A percentile compares a stretch with the other conserved stretches of the same genome.
Evolutionary conservation across 2,113 vertebrate species (phyloP).

Genomic region (Nematolebias whitei): DNA sequence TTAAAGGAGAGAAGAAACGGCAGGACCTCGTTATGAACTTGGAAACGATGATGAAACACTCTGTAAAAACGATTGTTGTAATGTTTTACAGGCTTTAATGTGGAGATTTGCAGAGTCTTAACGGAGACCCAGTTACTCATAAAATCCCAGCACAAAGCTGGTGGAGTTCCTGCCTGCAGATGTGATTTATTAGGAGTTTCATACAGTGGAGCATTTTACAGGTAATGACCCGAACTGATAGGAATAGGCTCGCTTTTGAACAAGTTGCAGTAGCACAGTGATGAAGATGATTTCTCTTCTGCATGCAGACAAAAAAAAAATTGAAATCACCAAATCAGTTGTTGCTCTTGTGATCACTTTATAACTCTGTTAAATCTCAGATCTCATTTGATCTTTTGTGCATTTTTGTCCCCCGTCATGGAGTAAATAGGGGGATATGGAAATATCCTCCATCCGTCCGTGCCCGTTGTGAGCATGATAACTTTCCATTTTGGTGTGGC

Average conservation of each 20-base stretch:
- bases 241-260: neutral
- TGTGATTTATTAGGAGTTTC: constrained; percentile 40
- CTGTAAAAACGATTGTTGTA: constrained; percentile 48
- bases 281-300: neutral
- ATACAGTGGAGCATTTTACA: constrained; percentile 4
- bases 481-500: too few relatives aligned
- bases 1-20: constrained; percentile 9
- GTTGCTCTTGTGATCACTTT: too few relatives aligned
- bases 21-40: constrained; percentile 16
- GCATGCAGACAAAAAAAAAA: too few relatives aligned
- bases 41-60: constrained; percentile 48
- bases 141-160: constrained; percentile 31
- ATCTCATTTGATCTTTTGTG: too few relatives aligned
- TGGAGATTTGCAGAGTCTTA: constrained; percentile 52
- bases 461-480: too few relatives aligned
- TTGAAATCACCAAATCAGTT: too few relatives aligned
- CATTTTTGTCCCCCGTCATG: too few relatives aligned
- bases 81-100: constrained; percentile 43
- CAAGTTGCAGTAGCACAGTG: neutral
- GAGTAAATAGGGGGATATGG: too few relatives aligned
- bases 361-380: too few relatives aligned
- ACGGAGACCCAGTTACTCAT: constrained; percentile 66
- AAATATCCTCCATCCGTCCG: too few relatives aligned
- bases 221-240: constrained; percentile 2
- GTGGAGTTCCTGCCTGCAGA: constrained; percentile 25